Evolutionary conservation across 2,797 vertebrate species (phyloP).

Genomic region (Prionace glauca): DNA sequence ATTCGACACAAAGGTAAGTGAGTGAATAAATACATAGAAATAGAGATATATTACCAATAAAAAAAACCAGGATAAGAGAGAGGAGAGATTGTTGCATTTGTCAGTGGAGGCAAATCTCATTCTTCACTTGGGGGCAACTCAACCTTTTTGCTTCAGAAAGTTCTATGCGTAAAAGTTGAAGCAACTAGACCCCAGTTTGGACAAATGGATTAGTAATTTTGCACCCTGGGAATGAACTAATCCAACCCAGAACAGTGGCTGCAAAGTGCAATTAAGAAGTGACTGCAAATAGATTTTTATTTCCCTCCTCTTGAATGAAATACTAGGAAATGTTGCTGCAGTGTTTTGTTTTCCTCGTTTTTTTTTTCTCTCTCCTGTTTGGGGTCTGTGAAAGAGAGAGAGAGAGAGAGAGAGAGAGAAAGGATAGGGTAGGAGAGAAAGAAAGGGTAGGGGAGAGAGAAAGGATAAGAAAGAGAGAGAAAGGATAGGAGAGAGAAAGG

Average conservation of each 20-base stretch:
- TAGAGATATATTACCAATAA: no score
- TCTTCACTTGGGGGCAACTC: not conserved
- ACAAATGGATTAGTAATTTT: not conserved
- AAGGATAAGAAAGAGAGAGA: no score
- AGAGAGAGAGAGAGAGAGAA: not conserved
- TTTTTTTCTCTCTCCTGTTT: no score
- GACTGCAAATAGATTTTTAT: not conserved
- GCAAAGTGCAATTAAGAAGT: not conserved
- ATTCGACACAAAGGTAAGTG: constrained; percentile 92
- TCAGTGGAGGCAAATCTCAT: no score
- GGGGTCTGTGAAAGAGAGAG: no score
- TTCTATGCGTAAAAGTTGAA: constrained; percentile 17
- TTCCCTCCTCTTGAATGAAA: no score
- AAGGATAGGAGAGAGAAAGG: no score
- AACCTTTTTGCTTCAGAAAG: not conserved
- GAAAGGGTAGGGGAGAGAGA: no score
- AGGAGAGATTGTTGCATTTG: not conserved
- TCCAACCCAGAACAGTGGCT: not conserved
- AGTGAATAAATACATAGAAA: not conserved
- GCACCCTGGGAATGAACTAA: not conserved
- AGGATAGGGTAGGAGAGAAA: no score
- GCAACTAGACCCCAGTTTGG: not conserved
- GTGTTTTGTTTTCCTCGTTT: no score
- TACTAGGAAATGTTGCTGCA: not conserved
- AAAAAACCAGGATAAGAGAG: not conserved